Evolutionary conservation across 2,113 vertebrate genomes (phyloP).

Genomic region (Paramormyrops kingsleyae): DNA sequence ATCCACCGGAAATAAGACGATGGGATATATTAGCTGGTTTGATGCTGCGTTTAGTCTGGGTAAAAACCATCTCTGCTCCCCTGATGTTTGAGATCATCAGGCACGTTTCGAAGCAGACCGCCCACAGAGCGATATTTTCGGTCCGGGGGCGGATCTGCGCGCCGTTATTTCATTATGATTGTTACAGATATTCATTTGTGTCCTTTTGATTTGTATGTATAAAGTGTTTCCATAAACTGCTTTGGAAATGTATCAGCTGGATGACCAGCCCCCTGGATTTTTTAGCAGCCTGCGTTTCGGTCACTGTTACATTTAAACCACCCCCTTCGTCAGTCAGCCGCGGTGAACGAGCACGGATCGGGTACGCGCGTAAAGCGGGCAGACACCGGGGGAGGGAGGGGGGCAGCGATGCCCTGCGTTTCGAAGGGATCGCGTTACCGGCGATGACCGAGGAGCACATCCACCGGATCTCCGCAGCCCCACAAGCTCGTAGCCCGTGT

Average conservation of each 20-base stretch:
- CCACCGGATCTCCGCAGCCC: slow-evolving; percentile 21
- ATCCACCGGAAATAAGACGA: slow-evolving; percentile 15
- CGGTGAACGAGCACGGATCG: slow-evolving; percentile 42
- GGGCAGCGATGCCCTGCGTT: slow-evolving; percentile 31
- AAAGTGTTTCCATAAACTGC: slow-evolving; percentile 51
- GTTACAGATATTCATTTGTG: not conserved
- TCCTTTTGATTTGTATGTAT: slow-evolving; percentile 21
- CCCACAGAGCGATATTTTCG: slow-evolving; percentile 27
- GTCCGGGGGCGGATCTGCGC: slow-evolving; percentile 22
- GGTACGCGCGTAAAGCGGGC: slow-evolving; percentile 34
- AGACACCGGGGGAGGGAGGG: slow-evolving; percentile 25
- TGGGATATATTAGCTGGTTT: slow-evolving; percentile 22
- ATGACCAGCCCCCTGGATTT: slow-evolving; percentile 47
- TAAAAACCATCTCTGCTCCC: slow-evolving; percentile 11
- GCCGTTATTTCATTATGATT: not conserved
- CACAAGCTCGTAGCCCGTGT: slow-evolving; percentile 36
- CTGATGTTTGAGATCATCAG: slow-evolving; percentile 10
- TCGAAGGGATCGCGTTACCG: slow-evolving; percentile 32
- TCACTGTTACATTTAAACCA: slow-evolving; percentile 31
- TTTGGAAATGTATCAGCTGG: slow-evolving; percentile 48
- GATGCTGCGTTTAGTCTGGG: slow-evolving; percentile 8
- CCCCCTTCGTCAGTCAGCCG: slow-evolving; percentile 29
- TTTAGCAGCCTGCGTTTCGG: slow-evolving; percentile 26
- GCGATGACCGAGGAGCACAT: slow-evolving; percentile 37
- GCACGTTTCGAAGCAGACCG: slow-evolving; percentile 31